phyloP scores from a whole-genome alignment of 2,888 invertebrate species.

The Hartigia nigra region DNA sequence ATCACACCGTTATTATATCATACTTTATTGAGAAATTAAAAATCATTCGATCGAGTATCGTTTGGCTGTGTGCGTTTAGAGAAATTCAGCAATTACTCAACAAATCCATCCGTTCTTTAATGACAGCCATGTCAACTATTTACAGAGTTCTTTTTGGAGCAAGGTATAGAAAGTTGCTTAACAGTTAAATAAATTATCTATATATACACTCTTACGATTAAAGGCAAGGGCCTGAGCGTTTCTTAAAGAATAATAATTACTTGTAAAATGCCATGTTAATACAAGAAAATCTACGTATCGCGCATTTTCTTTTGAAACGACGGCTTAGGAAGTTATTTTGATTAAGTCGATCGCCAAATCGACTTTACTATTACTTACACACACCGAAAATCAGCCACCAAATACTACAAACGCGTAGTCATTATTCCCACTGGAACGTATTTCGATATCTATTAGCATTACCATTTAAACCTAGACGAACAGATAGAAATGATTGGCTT shows the following conservation, averaged over 20 bases:
- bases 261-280: background rate
- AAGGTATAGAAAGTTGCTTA: slow-evolving; percentile 2
- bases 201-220: slow-evolving; percentile 8
- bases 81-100: background rate
- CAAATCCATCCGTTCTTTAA: background rate
- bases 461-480: background rate
- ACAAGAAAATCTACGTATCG: background rate
- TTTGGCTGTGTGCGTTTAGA: background rate
- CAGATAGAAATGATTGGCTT: background rate
- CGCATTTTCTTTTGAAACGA: background rate
- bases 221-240: slow-evolving; percentile 11
- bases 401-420: background rate
- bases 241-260: background rate
- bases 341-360: background rate
- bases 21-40: background rate
- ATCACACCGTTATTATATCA: background rate
- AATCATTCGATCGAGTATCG: background rate
- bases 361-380: background rate
- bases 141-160: background rate
- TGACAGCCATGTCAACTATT: slow-evolving; percentile 1
- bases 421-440: background rate
- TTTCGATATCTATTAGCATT: background rate
- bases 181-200: slow-evolving; percentile 4
- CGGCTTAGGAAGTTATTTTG: background rate
- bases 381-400: background rate